Base-by-base conservation (phyloP, 1,140 invertebrate genomes). In the Drosophila bifasciata region DNA sequence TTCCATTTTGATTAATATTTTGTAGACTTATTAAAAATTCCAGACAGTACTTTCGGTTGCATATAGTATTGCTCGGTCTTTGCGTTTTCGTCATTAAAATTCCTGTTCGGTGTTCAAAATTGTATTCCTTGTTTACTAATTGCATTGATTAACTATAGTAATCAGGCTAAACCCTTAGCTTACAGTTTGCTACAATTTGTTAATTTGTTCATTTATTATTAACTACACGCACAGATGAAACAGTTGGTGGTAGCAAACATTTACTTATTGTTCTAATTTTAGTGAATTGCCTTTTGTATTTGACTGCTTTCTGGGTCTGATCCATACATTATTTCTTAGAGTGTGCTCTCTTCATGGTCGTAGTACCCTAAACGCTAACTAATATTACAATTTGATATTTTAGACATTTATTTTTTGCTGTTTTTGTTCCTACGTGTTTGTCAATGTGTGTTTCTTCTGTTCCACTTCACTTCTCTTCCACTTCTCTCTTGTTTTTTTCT, bases 71-170 rank as follows among this genome's bases (percentile, higher is more conserved):
- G 58, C 68, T 79, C 41, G 62, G 61, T 75, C 50, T 66, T 55
- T 57, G 56, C 57, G 63, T 49, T 71, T 79, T 64, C 71, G 62
- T 73, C 58, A 40, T 60, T 55, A 56, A 83, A 88, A 76, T 88
- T 88, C 71, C 70, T 72, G 53, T 79, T 88, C 83, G 83, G 83
- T 88, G 83, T 88, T 72, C 78, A 72, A 73, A 50, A 74, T 70
- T 86, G 7, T 58, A 45, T 55, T 25, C n/a, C 57, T 39, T 43
- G 36, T 61, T 71, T 70, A 49, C 56, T 79, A 45, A 28, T 56
- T 50, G 40, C 32, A 13, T 36, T 48, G 49, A 41, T 73, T 60
- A 71, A 61, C 44, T 53, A n/a, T 7, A 25, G 25, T 25, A 28
- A 23, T 48, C 23, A 41, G 63, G 63, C 64, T 58, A 61, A 83